Evolutionary conservation across 2,113 vertebrate species (phyloP).

Genomic region (Odobenus rosmarus): DNA sequence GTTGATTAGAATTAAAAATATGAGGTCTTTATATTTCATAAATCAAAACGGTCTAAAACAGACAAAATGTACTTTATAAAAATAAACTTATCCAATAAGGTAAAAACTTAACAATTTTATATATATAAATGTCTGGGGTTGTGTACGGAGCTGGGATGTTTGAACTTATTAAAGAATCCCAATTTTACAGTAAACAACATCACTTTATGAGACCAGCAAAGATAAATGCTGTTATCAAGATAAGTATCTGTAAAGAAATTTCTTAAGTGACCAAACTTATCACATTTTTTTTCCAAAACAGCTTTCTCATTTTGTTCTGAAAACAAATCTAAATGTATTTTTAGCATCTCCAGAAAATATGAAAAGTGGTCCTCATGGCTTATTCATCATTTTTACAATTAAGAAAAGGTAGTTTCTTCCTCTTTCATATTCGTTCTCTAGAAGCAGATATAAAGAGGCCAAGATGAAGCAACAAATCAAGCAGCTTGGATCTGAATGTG

Average conservation of each 20-base stretch:
- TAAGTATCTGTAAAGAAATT: conserved; percentile 44
- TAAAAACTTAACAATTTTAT: not conserved
- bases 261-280: conserved; percentile 27
- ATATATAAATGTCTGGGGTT: not conserved
- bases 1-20: not conserved
- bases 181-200: conserved; percentile 24
- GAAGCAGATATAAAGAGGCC: not conserved
- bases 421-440: not conserved
- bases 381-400: conserved; percentile 63
- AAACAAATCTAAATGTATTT: conserved; percentile 56
- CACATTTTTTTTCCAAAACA: conserved; percentile 42
- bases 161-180: not conserved
- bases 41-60: not conserved
- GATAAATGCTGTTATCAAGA: conserved; percentile 43
- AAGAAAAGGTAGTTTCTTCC: conserved; percentile 5
- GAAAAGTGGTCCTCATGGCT: conserved; percentile 31
- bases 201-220: not conserved
- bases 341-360: conserved; percentile 18
- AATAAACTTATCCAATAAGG: not conserved
- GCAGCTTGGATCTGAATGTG: not conserved
- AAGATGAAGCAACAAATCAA: not conserved
- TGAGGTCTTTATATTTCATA: not conserved
- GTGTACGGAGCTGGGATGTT: not conserved
- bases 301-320: conserved; percentile 43
- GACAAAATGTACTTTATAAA: not conserved